phyloP scores from a whole-genome alignment of 2,113 vertebrate species.

The Galeopterus variegatus region DNA sequence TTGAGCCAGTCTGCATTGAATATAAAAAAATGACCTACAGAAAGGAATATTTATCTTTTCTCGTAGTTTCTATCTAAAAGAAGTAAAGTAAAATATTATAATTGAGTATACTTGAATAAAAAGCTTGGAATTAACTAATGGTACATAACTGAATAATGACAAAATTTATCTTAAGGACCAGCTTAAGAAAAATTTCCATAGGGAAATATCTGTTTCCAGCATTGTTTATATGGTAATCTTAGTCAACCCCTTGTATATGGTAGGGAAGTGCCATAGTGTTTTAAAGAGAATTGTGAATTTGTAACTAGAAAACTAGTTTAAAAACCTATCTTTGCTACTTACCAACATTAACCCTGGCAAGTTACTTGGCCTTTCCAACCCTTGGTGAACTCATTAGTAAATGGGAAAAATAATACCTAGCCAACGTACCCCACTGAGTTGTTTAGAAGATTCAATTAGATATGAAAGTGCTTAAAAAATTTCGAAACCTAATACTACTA shows the following conservation, averaged over 20 bases:
- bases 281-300: neutral
- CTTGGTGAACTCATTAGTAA: neutral
- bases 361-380: neutral
- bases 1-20: neutral
- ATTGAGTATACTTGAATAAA: neutral
- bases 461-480: neutral
- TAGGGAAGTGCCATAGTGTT: neutral
- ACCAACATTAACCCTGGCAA: neutral
- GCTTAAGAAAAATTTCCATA: neutral
- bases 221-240: slow-evolving; percentile 1
- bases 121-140: slow-evolving; percentile 14
- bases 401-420: neutral
- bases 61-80: slow-evolving; percentile 46
- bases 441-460: neutral
- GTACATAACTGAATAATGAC: neutral
- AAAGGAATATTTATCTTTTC: neutral
- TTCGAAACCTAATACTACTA: neutral
- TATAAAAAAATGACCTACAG: neutral
- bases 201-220: neutral
- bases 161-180: slow-evolving; percentile 4
- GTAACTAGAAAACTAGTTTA: neutral
- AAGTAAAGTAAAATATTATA: slow-evolving; percentile 32
- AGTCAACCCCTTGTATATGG: slow-evolving; percentile 2
- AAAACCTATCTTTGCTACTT: neutral
- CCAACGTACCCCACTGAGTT: neutral